These are phyloP conservation scores for Gadus macrocephalus DNA, from an alignment of 2,113 vertebrate genomes.

Conservation along the genomic window DNA sequence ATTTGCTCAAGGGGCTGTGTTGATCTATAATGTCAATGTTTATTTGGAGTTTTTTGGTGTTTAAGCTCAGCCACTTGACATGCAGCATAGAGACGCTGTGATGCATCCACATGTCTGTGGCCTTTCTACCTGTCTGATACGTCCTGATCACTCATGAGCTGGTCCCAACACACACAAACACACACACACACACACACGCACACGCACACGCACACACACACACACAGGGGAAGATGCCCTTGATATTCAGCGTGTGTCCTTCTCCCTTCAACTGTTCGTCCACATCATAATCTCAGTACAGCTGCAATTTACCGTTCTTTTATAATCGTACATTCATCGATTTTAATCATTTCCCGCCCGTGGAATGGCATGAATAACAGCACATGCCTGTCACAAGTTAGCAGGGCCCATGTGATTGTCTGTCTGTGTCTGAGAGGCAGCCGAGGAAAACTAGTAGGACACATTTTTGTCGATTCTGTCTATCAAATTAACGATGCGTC, in stretches of 20 bases:
- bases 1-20: neutral
- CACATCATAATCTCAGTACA: conserved; percentile 60
- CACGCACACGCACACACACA: conserved; percentile 32
- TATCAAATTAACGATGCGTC: too few relatives aligned
- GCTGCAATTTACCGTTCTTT: conserved; percentile 60
- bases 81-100: conserved; percentile 19
- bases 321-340: neutral
- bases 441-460: too few relatives aligned
- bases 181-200: conserved; percentile 31
- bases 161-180: conserved; percentile 33
- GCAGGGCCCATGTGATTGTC: too few relatives aligned
- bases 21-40: too few relatives aligned
- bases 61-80: conserved; percentile 16
- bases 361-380: too few relatives aligned
- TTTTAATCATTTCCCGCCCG: neutral
- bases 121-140: conserved; percentile 34
- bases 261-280: conserved; percentile 50
- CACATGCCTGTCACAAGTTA: too few relatives aligned
- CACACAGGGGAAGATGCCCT: conserved; percentile 59
- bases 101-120: conserved; percentile 37
- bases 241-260: conserved; percentile 59
- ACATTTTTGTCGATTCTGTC: too few relatives aligned
- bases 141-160: conserved; percentile 43
- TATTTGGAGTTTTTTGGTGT: too few relatives aligned
- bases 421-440: too few relatives aligned